Evolutionary conservation across 2,888 invertebrate genomes (phyloP).

Genomic region (Drosophila anomelani): DNA sequence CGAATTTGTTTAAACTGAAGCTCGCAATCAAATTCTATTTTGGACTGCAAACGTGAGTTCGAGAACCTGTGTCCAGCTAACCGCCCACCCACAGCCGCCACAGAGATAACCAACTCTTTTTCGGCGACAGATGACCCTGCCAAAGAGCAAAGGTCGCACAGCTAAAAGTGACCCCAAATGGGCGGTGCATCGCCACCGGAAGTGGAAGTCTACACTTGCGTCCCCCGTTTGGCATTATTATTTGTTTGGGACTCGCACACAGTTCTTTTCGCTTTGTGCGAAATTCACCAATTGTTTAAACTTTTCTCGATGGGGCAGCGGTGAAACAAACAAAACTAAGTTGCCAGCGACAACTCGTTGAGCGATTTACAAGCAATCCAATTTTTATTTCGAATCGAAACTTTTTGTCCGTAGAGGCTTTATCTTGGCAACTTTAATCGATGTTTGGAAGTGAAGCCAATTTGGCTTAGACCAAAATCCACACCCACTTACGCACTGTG

Average conservation of each 20-base stretch:
- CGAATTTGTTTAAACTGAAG: constrained; percentile 44
- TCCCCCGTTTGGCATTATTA: constrained; percentile 39
- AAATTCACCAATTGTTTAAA: constrained; percentile 57
- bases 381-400: constrained; percentile 31
- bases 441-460: constrained; percentile 54
- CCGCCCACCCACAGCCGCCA: constrained; percentile 26
- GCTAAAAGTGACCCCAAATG: constrained; percentile 51
- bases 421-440: constrained; percentile 60
- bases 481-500: constrained; percentile 49
- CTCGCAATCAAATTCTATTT: constrained; percentile 54
- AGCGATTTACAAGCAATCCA: constrained; percentile 55
- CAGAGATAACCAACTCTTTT: constrained; percentile 35
- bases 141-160: constrained; percentile 41
- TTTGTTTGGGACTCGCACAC: constrained; percentile 49
- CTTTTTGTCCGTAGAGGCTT: constrained; percentile 13
- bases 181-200: constrained; percentile 70
- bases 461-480: constrained; percentile 64
- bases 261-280: constrained; percentile 14
- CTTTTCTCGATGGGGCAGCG: constrained; percentile 46
- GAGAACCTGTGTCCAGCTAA: constrained; percentile 22
- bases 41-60: constrained; percentile 28
- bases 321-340: constrained; percentile 39
- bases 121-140: constrained; percentile 35
- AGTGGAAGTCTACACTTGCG: constrained; percentile 46
- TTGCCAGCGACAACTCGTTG: constrained; percentile 32